phyloP scores from a whole-genome alignment of 2,113 vertebrate genomes.

The Aramus guarauna region DNA sequence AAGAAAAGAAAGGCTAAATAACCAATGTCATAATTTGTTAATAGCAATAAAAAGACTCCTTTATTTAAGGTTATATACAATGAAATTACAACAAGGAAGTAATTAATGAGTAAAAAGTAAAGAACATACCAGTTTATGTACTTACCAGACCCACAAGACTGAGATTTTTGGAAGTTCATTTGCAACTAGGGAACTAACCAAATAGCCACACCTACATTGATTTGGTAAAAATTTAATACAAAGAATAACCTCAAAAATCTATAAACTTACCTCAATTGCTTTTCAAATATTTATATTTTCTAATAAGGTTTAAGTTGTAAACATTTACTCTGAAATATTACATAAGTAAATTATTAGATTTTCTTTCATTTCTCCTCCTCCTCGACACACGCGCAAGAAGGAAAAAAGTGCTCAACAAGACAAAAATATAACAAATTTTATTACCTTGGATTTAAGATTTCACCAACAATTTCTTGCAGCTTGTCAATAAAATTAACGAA shows the following conservation, averaged over 20 bases:
- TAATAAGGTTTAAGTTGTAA: not conserved
- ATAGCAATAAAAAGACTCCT: not conserved
- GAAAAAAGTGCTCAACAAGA: not conserved
- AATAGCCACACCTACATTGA: not conserved
- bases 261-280: not conserved
- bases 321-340: not conserved
- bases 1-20: not conserved
- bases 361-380: not conserved
- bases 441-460: conserved; percentile 88
- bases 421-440: not conserved
- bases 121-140: not conserved
- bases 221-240: not conserved
- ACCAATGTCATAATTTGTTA: not conserved
- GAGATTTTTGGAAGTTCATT: not conserved
- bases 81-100: not conserved
- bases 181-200: not conserved
- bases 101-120: not conserved
- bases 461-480: conserved; percentile 89
- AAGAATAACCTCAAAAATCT: not conserved
- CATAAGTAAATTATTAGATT: not conserved
- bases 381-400: not conserved
- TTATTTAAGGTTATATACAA: not conserved
- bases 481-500: conserved; percentile 89
- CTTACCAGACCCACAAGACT: not conserved
- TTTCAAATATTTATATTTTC: not conserved